phyloP scores from a whole-genome alignment of 37 sponge, comb jelly and placozoan species.

The Agelas oroides region DNA sequence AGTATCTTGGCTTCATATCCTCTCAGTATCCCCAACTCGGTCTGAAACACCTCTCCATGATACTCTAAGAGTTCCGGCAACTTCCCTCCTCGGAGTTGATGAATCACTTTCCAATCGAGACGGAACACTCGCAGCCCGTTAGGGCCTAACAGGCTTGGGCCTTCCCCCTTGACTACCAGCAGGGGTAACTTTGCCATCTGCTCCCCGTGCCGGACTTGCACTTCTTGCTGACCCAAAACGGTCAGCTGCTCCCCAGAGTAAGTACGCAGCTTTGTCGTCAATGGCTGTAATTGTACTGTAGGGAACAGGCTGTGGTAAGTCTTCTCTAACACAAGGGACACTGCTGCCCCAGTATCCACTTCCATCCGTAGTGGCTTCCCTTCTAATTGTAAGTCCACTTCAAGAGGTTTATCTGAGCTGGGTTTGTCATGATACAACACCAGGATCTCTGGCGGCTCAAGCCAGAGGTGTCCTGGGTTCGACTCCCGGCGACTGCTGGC shows the following conservation, averaged over 20 bases:
- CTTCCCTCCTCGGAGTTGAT: background rate
- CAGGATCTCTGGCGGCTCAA: too few species aligned
- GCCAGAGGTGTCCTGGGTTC: too few species aligned
- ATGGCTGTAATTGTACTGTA: background rate
- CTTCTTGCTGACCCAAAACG: background rate
- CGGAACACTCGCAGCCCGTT: slow-evolving; percentile 2
- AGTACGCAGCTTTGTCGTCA: background rate
- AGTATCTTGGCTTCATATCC: too few species aligned
- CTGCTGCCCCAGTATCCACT: background rate
- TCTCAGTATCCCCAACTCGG: too few species aligned
- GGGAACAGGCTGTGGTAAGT: background rate
- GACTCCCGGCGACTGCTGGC: too few species aligned
- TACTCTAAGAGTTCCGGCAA: too few species aligned
- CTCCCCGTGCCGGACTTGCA: background rate
- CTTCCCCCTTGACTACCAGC: background rate
- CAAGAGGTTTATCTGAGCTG: background rate
- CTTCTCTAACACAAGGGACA: background rate
- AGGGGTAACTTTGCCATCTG: background rate
- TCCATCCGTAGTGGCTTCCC: background rate
- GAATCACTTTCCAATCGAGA: background rate
- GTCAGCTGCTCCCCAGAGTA: background rate
- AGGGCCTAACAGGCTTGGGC: slow-evolving; percentile 3
- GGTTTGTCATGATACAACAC: background rate
- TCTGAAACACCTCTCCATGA: too few species aligned
- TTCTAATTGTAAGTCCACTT: background rate